Evolutionary conservation across 2,797 vertebrate species (phyloP).

Genomic region (Phataginus tetradactyla): DNA sequence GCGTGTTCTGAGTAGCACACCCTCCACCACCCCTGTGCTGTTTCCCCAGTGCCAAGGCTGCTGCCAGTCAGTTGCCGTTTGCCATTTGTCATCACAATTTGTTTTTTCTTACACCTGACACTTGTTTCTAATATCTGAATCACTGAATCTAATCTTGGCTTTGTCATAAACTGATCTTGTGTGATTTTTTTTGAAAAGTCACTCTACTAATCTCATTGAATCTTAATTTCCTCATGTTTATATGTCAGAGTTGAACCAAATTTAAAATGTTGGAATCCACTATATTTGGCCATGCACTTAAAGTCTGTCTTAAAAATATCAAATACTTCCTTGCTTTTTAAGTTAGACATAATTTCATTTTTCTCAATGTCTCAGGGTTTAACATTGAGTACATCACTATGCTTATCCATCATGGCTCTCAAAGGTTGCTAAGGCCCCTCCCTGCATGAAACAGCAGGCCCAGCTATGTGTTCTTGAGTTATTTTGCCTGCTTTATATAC

Average conservation of each 20-base stretch:
- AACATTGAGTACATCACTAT: background rate
- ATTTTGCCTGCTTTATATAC: background rate
- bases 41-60: background rate
- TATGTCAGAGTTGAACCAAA: background rate
- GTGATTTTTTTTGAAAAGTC: background rate
- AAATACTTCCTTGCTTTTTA: background rate
- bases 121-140: background rate
- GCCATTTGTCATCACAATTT: background rate
- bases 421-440: background rate
- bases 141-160: background rate
- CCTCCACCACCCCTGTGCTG: background rate
- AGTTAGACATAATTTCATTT: background rate
- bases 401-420: background rate
- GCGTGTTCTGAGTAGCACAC: accelerated
- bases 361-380: background rate
- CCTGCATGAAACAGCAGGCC: background rate
- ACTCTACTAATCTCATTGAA: background rate
- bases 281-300: background rate
- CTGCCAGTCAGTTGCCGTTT: background rate
- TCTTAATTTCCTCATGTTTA: constrained; percentile 45
- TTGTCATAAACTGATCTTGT: background rate
- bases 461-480: background rate
- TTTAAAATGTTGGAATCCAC: background rate
- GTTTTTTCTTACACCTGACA: background rate
- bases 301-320: constrained; percentile 13